Base-by-base conservation (phyloP, 2,797 vertebrate genomes). In the Sebastes vulpes region DNA sequence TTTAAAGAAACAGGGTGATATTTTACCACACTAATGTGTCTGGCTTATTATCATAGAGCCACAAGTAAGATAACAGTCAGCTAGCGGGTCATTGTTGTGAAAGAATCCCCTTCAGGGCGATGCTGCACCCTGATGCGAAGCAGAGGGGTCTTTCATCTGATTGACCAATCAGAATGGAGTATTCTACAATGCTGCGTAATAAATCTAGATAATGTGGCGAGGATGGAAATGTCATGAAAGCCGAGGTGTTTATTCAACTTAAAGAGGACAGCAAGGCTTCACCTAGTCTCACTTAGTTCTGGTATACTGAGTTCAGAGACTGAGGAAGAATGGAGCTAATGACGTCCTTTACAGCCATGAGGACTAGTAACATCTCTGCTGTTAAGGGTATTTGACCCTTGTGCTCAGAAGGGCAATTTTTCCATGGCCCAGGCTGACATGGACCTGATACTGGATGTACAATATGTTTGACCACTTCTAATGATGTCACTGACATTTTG, bases 301-400 rank as follows among this genome's bases (percentile, higher is more conserved):
- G 29, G 8, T 20, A 58, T n/a, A 18, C 20, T 65, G 35, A 48
- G 53, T 12, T 72, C 29, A 32, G 26, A 67, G 9, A n/a, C 6
- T 23, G 5, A 20, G 9, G 16, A 60, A 23, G 21, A 72, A 70
- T 32, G 54, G 71, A 76, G 63, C 28, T 77, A 48, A 82, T 60
- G 28, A 79, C n/a, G 63, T 53, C 52, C 48, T 28, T 53, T 9
- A 50, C 25, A 53, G 74, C 48, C 65, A 69, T 5, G 10, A 31
- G 20, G 54, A 31, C 23, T 60, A 54, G 63, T 54, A 42, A 81
- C 57, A 4, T 56, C 1, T 64, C 65, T 72, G 68, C 25, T 63
- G 75, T 67, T 38, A 59, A 66, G 68, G 28, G 70, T 65, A 53
- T 81, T 26, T 74, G 52, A 75, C 65, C 68, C 54, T 52, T 57